Percentiles rank a stretch among this genome's conserved stretches.
These are phyloP conservation scores for Spilogale gracilis DNA, from an alignment of 2,113 vertebrate species.

Conservation along the genomic window DNA sequence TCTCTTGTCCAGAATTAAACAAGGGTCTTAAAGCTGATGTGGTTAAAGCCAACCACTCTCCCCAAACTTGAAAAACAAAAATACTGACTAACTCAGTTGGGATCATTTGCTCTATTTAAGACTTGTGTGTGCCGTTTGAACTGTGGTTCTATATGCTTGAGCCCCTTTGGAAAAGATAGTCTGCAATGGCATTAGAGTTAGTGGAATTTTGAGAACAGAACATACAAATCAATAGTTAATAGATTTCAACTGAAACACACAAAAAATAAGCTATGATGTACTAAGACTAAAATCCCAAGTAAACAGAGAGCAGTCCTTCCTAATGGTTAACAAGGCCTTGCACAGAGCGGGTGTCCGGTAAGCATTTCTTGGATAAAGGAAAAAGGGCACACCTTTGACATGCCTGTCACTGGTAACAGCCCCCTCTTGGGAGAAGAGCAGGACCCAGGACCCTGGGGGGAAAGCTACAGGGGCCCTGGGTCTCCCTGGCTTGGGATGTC, in stretches of 20 bases:
- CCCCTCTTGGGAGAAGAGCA: not conserved
- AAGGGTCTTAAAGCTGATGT: conserved; percentile 34
- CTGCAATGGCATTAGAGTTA: not conserved
- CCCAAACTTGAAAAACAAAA: not conserved
- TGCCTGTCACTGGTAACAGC: not conserved
- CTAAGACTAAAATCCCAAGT: not conserved
- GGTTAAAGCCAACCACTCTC: not conserved
- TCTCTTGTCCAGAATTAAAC: not conserved
- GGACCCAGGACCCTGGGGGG: not conserved
- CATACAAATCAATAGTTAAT: not conserved
- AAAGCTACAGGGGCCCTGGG: not conserved
- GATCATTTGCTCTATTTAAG: not conserved
- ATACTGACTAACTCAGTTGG: not conserved
- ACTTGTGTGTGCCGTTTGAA: not conserved
- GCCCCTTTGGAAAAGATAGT: not conserved
- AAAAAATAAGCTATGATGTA: not conserved
- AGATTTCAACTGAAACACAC: not conserved
- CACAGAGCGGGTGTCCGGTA: not conserved
- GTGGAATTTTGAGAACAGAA: not conserved
- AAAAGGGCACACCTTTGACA: not conserved
- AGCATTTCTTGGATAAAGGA: not conserved
- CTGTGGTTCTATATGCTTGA: not conserved
- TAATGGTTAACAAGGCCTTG: fast-evolving
- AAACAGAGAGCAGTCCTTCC: not conserved
- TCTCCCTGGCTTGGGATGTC: not conserved